These are phyloP conservation scores for Mythimna ferrago DNA, from an alignment of 2,888 invertebrate genomes.

Conservation along the genomic window DNA sequence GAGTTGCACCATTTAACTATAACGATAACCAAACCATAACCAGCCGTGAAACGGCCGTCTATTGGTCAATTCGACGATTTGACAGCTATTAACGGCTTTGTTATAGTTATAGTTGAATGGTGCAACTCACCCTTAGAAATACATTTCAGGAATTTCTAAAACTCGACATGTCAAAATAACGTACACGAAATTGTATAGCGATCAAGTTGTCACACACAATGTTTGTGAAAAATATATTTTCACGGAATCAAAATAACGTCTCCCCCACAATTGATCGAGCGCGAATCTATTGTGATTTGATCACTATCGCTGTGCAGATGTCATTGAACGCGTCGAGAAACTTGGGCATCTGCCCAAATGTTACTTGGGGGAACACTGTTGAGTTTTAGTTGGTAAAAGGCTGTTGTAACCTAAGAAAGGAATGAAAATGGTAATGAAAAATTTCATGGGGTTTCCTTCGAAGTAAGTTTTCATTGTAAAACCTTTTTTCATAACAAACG, in stretches of 20 bases:
- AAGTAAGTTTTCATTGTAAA: too few species aligned
- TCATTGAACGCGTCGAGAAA: constrained; percentile 32
- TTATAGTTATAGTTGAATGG: too few species aligned
- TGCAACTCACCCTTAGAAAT: too few species aligned
- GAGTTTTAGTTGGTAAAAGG: background rate
- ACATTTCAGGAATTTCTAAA: background rate
- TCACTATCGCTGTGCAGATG: constrained; percentile 35
- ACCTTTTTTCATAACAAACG: background rate
- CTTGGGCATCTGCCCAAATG: constrained; percentile 49
- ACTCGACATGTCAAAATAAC: background rate
- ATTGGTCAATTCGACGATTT: too few species aligned
- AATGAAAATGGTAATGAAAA: too few species aligned
- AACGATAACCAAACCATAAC: too few species aligned
- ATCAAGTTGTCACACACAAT: constrained; percentile 8
- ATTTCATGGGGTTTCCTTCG: background rate
- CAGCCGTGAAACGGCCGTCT: too few species aligned
- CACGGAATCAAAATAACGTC: constrained; percentile 31
- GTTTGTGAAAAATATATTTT: constrained; percentile 28
- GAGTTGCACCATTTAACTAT: too few species aligned
- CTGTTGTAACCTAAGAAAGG: constrained; percentile 1
- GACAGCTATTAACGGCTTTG: too few species aligned
- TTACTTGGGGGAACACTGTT: constrained; percentile 20
- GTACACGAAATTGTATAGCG: background rate
- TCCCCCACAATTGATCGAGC: constrained; percentile 37
- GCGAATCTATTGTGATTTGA: constrained; percentile 47